These are phyloP conservation scores for Oscheius sp. DNA, from an alignment of 1,140 invertebrate species.

Conservation along the genomic window DNA sequence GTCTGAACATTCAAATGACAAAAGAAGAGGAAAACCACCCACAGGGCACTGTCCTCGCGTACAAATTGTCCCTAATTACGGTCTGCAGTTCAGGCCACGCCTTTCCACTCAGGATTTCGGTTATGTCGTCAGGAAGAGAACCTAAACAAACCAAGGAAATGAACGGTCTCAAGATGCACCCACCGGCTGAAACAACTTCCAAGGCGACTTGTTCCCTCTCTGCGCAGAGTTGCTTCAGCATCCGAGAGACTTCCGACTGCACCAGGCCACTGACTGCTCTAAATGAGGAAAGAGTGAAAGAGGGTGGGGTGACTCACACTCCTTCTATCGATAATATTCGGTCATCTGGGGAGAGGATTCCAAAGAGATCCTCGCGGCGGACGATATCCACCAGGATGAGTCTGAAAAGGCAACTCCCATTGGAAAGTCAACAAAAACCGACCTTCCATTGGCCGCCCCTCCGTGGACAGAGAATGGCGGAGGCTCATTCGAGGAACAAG, in stretches of 20 bases:
- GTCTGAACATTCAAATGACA: slow-evolving; percentile 22
- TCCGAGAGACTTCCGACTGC: slow-evolving; percentile 18
- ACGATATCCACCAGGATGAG: slow-evolving; percentile 27
- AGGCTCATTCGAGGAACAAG: slow-evolving; percentile 3
- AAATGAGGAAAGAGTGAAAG: background rate
- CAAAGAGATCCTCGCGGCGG: slow-evolving; percentile 21
- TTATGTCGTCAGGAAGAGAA: slow-evolving; percentile 24
- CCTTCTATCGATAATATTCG: slow-evolving; percentile 12
- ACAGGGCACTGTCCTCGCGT: slow-evolving; percentile 71
- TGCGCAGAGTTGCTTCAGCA: slow-evolving; percentile 14
- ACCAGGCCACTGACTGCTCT: slow-evolving; percentile 29
- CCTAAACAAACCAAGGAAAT: background rate
- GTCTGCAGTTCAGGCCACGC: slow-evolving; percentile 67
- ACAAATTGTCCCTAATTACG: slow-evolving; percentile 72
- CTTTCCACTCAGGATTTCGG: slow-evolving; percentile 35
- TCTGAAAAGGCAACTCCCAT: background rate
- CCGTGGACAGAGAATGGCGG: slow-evolving; percentile 24
- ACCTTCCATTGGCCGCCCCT: slow-evolving; percentile 19
- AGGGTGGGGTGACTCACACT: slow-evolving; percentile 6
- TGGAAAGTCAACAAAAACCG: background rate
- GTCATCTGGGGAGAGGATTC: slow-evolving; percentile 22
- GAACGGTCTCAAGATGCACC: background rate
- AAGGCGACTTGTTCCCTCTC: slow-evolving; percentile 29
- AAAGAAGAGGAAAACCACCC: slow-evolving; percentile 44
- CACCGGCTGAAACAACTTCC: slow-evolving; percentile 23